These are phyloP conservation scores for Paralvinella palmiformis DNA, from an alignment of 1,140 invertebrate species.

Conservation along the genomic window DNA sequence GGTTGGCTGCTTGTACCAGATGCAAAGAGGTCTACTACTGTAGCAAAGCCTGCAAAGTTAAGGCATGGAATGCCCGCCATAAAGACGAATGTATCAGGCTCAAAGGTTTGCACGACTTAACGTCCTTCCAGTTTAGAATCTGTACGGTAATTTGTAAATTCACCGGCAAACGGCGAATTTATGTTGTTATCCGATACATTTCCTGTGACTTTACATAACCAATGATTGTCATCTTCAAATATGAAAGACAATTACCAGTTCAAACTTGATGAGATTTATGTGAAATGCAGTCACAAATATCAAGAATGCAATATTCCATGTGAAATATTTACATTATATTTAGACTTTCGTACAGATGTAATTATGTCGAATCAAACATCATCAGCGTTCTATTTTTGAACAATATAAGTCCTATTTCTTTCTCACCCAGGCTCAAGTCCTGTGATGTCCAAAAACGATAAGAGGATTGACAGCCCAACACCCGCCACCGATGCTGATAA, in stretches of 20 bases:
- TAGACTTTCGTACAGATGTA: no score
- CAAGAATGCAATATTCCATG: no score
- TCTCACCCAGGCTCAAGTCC: slow-evolving; percentile 27
- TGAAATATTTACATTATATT: no score
- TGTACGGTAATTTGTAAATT: not conserved
- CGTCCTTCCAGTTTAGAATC: not conserved
- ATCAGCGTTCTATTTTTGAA: no score
- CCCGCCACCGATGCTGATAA: slow-evolving; percentile 29
- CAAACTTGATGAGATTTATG: not conserved
- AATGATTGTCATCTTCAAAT: not conserved
- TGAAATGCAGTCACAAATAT: not conserved
- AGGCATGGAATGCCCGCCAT: slow-evolving; percentile 47
- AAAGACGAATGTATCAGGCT: slow-evolving; percentile 47
- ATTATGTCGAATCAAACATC: no score
- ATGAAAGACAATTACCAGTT: not conserved
- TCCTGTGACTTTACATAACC: not conserved
- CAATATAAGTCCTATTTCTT: not conserved
- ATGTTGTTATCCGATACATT: not conserved
- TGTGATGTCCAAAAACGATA: slow-evolving; percentile 24
- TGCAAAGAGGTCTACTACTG: slow-evolving; percentile 51
- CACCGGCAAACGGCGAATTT: not conserved
- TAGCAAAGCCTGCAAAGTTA: slow-evolving; percentile 50
- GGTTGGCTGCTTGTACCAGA: slow-evolving; percentile 44
- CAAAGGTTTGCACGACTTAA: slow-evolving; percentile 29
- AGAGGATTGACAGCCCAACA: slow-evolving; percentile 29